Evolutionary conservation across 2,888 invertebrate species (phyloP).

Genomic region (Coleophora deauratella): DNA sequence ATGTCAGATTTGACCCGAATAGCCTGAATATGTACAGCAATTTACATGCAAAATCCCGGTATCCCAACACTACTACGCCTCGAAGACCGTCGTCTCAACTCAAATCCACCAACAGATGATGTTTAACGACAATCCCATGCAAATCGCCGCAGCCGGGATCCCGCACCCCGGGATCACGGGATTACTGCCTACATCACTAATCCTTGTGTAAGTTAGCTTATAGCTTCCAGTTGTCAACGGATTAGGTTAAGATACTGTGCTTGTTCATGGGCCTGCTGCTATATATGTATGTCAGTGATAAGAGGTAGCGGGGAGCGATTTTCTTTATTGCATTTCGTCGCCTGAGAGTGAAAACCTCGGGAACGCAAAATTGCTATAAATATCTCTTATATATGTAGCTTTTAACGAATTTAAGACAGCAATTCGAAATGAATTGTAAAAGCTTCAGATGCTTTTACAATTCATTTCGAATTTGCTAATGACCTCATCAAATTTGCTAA

Average conservation of each 20-base stretch:
- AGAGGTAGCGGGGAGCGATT: neutral
- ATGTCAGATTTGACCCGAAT: too few relatives aligned
- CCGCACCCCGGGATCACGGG: constrained; percentile 43
- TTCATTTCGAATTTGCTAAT: too few relatives aligned
- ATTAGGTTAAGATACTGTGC: constrained; percentile 50
- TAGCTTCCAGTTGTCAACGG: constrained; percentile 33
- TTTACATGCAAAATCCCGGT: constrained; percentile 36
- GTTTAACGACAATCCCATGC: constrained; percentile 62
- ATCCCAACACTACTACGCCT: constrained; percentile 24
- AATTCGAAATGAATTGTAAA: too few relatives aligned
- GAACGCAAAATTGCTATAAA: too few relatives aligned
- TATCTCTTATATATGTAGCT: too few relatives aligned
- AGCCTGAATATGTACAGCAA: too few relatives aligned
- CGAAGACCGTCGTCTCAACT: constrained; percentile 28
- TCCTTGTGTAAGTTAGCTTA: constrained; percentile 40
- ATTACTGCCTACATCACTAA: constrained; percentile 43
- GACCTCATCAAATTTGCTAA: too few relatives aligned
- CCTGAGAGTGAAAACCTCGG: too few relatives aligned
- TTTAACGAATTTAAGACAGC: too few relatives aligned
- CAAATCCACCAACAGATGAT: constrained; percentile 57
- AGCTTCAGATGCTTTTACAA: too few relatives aligned
- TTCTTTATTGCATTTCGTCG: too few relatives aligned
- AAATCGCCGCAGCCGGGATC: constrained; percentile 47
- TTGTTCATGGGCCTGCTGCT: constrained; percentile 22
- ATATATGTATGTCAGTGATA: neutral